These are phyloP conservation scores for Erythrocercus mccallii DNA, from an alignment of 2,113 vertebrate genomes.

Conservation along the genomic window DNA sequence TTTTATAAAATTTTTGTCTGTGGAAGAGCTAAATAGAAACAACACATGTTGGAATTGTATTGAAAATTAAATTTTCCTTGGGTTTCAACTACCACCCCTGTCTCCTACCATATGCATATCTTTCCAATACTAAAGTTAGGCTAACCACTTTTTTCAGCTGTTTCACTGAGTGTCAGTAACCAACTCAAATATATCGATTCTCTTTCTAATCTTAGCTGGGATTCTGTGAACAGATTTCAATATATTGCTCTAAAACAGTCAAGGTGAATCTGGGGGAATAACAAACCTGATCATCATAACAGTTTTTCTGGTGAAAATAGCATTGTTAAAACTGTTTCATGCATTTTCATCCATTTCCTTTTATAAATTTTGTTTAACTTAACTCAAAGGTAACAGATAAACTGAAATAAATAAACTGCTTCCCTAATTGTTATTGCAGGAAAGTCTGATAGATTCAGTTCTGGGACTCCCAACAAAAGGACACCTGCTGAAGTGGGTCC, in stretches of 20 bases:
- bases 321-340: neutral
- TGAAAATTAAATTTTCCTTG: neutral
- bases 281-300: neutral
- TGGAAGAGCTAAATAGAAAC: neutral
- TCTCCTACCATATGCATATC: neutral
- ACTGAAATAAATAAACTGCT: neutral
- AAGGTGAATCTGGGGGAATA: neutral
- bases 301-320: neutral
- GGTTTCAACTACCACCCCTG: neutral
- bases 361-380: neutral
- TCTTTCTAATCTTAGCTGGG: neutral
- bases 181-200: neutral
- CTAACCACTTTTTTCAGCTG: neutral
- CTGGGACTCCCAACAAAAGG: neutral
- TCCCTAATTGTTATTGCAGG: neutral
- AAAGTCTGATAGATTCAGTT: neutral
- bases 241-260: neutral
- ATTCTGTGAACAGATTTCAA: neutral
- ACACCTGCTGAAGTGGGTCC: neutral
- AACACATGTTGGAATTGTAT: neutral
- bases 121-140: neutral
- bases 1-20: neutral
- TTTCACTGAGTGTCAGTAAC: neutral
- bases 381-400: neutral
- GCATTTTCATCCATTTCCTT: neutral